Evolutionary conservation across 2,888 invertebrate genomes (phyloP).

Genomic region (Hartigia nigra): DNA sequence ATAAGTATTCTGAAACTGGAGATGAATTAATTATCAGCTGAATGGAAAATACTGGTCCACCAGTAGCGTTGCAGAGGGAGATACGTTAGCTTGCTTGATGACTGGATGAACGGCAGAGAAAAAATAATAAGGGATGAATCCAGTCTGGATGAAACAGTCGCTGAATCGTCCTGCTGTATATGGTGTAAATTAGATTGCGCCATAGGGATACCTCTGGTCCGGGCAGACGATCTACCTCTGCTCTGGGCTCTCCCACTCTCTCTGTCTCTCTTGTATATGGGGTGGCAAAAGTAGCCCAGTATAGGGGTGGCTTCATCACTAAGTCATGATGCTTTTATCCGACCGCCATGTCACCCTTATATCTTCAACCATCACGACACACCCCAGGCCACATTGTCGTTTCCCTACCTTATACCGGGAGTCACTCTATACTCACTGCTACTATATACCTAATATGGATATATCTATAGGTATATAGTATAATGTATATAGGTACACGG

Average conservation of each 20-base stretch:
- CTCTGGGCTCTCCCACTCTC: conserved; percentile 26
- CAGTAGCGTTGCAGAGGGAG: neutral
- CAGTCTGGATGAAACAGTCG: neutral
- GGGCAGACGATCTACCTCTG: conserved; percentile 10
- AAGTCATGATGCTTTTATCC: conserved; percentile 65
- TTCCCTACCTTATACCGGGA: neutral
- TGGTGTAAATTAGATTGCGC: conserved; percentile 10
- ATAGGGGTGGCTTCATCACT: conserved; percentile 56
- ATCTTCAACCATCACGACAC: conserved; percentile 29
- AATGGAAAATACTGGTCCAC: neutral
- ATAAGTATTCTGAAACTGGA: neutral
- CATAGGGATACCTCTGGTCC: neutral
- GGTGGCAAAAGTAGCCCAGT: conserved; percentile 15
- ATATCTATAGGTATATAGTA: neutral
- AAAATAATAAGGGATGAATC: neutral
- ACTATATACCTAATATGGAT: neutral
- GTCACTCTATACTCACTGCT: neutral
- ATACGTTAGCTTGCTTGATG: neutral
- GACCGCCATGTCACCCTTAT: conserved; percentile 44
- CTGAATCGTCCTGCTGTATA: neutral
- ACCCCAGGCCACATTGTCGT: conserved; percentile 1
- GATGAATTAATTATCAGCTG: neutral
- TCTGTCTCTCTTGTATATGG: conserved; percentile 17
- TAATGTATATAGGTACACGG: neutral
- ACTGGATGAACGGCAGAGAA: neutral